phyloP scores from a whole-genome alignment of 2,113 vertebrate genomes.

The Symphodus melops region DNA sequence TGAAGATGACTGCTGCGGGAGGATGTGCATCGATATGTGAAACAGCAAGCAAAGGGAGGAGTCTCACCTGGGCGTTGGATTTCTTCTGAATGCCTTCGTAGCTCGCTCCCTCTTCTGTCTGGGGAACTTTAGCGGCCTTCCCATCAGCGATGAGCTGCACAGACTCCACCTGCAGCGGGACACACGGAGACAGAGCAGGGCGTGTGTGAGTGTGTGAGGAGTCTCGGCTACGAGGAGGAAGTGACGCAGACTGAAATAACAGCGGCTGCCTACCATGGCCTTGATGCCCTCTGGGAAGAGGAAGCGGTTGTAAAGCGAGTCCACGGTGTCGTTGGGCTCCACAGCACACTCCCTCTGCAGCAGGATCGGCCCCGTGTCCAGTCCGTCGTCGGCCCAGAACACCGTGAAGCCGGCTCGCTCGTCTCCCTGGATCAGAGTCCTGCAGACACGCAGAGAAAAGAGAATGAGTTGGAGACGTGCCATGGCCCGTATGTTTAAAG shows the following conservation, averaged over 20 bases:
- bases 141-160: constrained; percentile 96
- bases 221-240: neutral
- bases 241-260: neutral
- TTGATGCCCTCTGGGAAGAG: constrained; percentile 97
- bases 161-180: constrained; percentile 88
- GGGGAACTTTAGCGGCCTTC: constrained; percentile 88
- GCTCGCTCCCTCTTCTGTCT: constrained; percentile 91
- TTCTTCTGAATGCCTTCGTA: constrained; percentile 98
- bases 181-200: neutral
- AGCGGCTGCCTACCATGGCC: constrained; percentile 88
- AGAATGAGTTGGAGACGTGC: neutral
- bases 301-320: constrained; percentile 94
- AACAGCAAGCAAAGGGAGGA: too few relatives aligned
- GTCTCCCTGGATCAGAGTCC: constrained; percentile 97
- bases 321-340: constrained; percentile 92
- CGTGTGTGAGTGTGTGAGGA: neutral
- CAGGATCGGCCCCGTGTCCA: constrained; percentile 96
- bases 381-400: constrained; percentile 97
- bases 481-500: neutral
- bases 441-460: constrained; percentile 59
- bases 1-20: too few relatives aligned
- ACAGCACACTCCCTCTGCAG: constrained; percentile 92
- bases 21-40: too few relatives aligned
- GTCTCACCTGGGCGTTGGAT: constrained; percentile 90
- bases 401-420: constrained; percentile 93